Conservation (phyloP, 2,797 vertebrate genomes). For the Phrynocephalus guinanensis region DNA sequence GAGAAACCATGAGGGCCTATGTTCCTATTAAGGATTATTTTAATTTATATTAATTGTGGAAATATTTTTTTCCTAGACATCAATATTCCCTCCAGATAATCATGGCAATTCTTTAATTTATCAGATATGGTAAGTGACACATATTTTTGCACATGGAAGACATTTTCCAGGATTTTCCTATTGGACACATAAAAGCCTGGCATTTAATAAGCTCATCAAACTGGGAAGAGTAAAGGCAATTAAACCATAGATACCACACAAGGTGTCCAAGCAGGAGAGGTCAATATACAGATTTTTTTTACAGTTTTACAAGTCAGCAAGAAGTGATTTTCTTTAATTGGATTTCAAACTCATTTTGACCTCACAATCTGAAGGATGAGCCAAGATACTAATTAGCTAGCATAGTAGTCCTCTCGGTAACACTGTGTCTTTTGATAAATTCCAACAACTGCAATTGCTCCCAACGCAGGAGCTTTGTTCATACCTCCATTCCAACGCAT, state of each 20-base stretch:
- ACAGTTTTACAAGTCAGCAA: conserved; percentile 16
- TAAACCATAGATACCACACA: conserved; percentile 42
- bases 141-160: neutral
- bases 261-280: conserved; percentile 34
- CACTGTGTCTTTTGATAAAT: neutral
- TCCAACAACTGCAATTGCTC: neutral
- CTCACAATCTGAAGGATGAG: conserved; percentile 12
- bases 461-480: neutral
- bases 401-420: neutral
- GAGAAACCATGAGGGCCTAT: no score
- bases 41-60: neutral
- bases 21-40: neutral
- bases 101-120: neutral
- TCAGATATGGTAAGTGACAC: neutral
- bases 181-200: neutral
- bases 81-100: neutral
- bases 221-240: conserved; percentile 19
- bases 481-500: conserved; percentile 13
- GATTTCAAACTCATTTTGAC: conserved; percentile 53
- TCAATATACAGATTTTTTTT: conserved; percentile 30
- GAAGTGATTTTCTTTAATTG: conserved; percentile 35
- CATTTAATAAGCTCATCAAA: conserved; percentile 34
- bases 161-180: neutral
- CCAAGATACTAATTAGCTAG: conserved; percentile 42
- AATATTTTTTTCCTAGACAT: neutral